These are phyloP conservation scores for Homarus gammarus DNA, from an alignment of 2,888 invertebrate genomes.

Conservation along the genomic window DNA sequence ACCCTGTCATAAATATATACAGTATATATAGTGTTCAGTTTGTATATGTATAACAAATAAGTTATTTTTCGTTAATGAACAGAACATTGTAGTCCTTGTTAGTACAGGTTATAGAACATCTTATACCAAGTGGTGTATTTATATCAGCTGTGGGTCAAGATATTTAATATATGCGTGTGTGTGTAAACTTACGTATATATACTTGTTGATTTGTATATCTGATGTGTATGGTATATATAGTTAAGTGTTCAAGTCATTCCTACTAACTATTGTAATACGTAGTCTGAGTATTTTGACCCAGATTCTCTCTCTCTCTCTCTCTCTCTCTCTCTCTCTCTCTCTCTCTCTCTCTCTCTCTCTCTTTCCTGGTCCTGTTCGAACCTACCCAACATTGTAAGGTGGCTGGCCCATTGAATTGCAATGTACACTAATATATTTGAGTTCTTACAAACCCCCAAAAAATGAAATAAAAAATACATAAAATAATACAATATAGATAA, in stretches of 20 bases:
- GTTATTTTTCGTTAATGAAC: too few species aligned
- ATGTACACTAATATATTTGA: neutral
- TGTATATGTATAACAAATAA: too few species aligned
- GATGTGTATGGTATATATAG: conserved; percentile 23
- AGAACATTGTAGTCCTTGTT: too few species aligned
- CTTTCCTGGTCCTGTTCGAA: neutral
- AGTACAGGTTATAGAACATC: too few species aligned
- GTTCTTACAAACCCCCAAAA: too few species aligned
- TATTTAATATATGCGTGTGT: conserved; percentile 49
- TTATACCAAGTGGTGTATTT: too few species aligned
- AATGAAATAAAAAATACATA: neutral
- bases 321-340: conserved; percentile 4
- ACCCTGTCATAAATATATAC: too few species aligned
- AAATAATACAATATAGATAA: too few species aligned
- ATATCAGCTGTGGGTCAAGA: neutral
- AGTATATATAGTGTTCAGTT: too few species aligned
- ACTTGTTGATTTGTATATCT: conserved; percentile 50
- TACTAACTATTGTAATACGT: neutral
- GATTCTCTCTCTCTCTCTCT: neutral
- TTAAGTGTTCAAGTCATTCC: neutral
- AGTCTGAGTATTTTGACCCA: neutral
- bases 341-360: neutral
- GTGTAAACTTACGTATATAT: conserved; percentile 52
- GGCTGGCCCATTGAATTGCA: neutral
- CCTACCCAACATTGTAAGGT: neutral